phyloP scores from a whole-genome alignment of 2,888 invertebrate genomes.

The Lucinisca nassula region DNA sequence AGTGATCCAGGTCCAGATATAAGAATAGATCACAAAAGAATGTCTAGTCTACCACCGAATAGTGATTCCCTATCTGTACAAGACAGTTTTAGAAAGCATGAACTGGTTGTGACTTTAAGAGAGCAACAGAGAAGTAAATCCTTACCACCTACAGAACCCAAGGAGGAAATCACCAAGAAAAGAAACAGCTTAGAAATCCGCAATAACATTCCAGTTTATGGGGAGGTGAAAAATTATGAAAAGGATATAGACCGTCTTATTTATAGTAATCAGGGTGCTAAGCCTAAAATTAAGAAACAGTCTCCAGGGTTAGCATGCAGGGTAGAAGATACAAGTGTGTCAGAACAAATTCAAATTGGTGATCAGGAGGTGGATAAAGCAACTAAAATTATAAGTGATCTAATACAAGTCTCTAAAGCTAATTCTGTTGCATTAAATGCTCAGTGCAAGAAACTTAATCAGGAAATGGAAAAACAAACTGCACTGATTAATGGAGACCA shows the following conservation, averaged over 20 bases:
- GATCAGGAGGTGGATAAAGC: slow-evolving; percentile 43
- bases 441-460: slow-evolving; percentile 28
- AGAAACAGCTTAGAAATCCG: slow-evolving; percentile 86
- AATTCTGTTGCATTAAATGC: slow-evolving; percentile 59
- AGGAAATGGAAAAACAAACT: slow-evolving; percentile 19
- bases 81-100: slow-evolving; percentile 69
- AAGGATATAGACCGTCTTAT: slow-evolving; percentile 76
- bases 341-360: slow-evolving; percentile 4
- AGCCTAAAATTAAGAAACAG: slow-evolving; percentile 85
- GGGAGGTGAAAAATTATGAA: slow-evolving; percentile 85
- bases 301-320: slow-evolving; percentile 87
- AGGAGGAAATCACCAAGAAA: slow-evolving; percentile 75
- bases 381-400: slow-evolving; percentile 62
- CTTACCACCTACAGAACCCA: slow-evolving; percentile 57
- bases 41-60: slow-evolving; percentile 43
- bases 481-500: slow-evolving; percentile 26
- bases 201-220: slow-evolving; percentile 86
- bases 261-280: slow-evolving; percentile 80
- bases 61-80: slow-evolving; percentile 54
- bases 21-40: slow-evolving; percentile 24
- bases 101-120: slow-evolving; percentile 57
- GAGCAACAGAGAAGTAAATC: slow-evolving; percentile 68
- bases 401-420: slow-evolving; percentile 65
- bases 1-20: slow-evolving; percentile 61
- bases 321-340: slow-evolving; percentile 71